Base-by-base conservation (phyloP, 2,888 invertebrate genomes). In the Seira sanloemensis region DNA sequence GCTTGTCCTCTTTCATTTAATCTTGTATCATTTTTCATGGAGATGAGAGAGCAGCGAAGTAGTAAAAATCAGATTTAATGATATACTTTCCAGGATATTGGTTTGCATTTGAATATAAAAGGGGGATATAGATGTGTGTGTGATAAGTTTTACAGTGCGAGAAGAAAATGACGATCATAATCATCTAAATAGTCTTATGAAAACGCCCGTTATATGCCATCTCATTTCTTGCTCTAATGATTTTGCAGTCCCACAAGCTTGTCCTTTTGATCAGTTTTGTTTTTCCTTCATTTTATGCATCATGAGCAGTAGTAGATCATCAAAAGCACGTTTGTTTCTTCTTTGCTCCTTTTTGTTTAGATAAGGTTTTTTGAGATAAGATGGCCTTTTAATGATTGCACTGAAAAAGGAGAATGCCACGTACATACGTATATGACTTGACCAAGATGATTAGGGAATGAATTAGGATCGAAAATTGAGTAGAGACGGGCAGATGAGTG, bases 1-100 rank as follows among this genome's bases (percentile, higher is more conserved):
- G 73, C 83, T 83, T 83, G 83, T 77, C 83, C 77, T 77, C 78
- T 73, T 73, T 78, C 83, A 83, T 83, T 78, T 78, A 37, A 77
- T 18, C 23, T 12, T 73, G 21, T 58, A 76, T 82, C 66, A 77
- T 78, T 83, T 71, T 76, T 16, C 69, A 46, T 1, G 18, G 27
- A 69, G 46, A 69, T 26, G 24, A n/a, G 67, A 16, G n/a, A 9
- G 62, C 25, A 67, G 21, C 4, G 19, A 65, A 23, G 50, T 27
- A 54, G 77, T 21, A 77, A 81, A 81, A 81, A 68, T 81, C 81
- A 81, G 62, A 75, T 81, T 81, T 75, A 81, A 81, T 81, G 81
- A 81, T 81, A 75, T 71, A 75, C 81, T 78, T 67, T 25, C 58
- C 12, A 68, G 74, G 46, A n/a, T 66, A 75, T 18, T n/a, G 23